Percentiles rank a stretch among this genome's conserved stretches.
phyloP scores from a whole-genome alignment of 2,113 vertebrate species.

The Crotalus horridus region DNA sequence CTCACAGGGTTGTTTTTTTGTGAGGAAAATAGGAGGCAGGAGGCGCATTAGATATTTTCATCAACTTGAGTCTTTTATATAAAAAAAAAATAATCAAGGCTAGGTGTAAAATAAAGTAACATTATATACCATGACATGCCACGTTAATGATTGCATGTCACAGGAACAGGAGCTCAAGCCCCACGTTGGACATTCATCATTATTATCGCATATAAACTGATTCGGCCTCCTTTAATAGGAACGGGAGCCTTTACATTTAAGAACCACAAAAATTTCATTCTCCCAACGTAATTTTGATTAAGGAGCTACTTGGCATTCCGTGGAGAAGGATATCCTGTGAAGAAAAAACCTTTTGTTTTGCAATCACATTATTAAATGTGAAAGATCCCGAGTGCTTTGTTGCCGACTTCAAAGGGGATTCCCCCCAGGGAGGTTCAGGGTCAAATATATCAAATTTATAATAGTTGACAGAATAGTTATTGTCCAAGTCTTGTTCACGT shows the following conservation, averaged over 20 bases:
- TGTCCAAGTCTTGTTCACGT: neutral
- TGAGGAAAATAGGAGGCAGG: neutral
- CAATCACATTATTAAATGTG: neutral
- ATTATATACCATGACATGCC: neutral
- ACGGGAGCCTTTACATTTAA: neutral
- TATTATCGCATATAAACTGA: neutral
- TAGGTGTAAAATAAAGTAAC: neutral
- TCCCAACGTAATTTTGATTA: neutral
- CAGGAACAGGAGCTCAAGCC: neutral
- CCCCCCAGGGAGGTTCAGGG: neutral
- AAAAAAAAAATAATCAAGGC: neutral
- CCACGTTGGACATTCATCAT: neutral
- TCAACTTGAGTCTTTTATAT: neutral
- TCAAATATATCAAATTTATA: neutral
- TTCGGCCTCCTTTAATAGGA: neutral
- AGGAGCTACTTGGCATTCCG: too few relatives aligned
- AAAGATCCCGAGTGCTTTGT: neutral
- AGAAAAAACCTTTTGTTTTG: neutral
- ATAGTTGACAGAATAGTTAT: neutral
- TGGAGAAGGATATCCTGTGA: neutral
- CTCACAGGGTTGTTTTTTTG: neutral
- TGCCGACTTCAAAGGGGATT: constrained; percentile 7
- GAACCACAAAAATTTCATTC: neutral
- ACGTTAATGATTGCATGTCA: rapidly evolving
- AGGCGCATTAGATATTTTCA: neutral